A percentile compares a stretch with the other conserved stretches of the same genome.
Evolutionary conservation across 2,888 invertebrate species (phyloP).

Genomic region (Drosophila mimica): DNA sequence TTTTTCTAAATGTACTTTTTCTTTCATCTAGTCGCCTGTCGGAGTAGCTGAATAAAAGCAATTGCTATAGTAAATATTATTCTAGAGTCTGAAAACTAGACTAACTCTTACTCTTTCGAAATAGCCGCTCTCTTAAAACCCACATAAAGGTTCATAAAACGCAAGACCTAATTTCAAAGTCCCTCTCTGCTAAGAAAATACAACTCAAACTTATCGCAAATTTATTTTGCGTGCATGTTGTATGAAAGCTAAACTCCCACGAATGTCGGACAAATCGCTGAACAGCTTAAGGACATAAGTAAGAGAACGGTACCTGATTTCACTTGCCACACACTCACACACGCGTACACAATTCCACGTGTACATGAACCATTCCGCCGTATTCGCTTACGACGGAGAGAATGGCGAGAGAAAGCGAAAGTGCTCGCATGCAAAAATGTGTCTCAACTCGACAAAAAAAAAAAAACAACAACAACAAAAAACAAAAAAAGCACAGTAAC

Average conservation of each 20-base stretch:
- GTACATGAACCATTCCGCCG: constrained; percentile 12
- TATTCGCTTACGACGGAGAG: constrained; percentile 30
- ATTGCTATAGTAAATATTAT: background rate
- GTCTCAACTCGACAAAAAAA: constrained; percentile 39
- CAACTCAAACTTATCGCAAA: constrained; percentile 44
- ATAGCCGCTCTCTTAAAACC: constrained; percentile 35
- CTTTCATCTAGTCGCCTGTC: background rate
- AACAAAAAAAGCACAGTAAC: background rate
- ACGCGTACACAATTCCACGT: constrained; percentile 2
- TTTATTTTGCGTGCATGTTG: constrained; percentile 60
- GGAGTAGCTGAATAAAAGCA: background rate
- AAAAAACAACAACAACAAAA: background rate
- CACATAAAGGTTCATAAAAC: constrained; percentile 25
- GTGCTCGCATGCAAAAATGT: constrained; percentile 74
- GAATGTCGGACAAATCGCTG: constrained; percentile 46
- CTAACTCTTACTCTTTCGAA: constrained; percentile 33
- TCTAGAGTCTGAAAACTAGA: background rate
- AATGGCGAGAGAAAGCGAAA: constrained; percentile 53
- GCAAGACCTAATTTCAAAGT: constrained; percentile 48
- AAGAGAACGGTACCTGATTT: constrained; percentile 39
- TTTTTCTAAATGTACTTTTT: background rate
- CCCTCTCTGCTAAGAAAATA: background rate
- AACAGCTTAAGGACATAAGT: constrained; percentile 26
- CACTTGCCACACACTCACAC: constrained; percentile 15
- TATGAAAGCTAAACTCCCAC: constrained; percentile 51